Conservation (phyloP, 1,140 invertebrate genomes). For the Phthorimaea operculella region DNA sequence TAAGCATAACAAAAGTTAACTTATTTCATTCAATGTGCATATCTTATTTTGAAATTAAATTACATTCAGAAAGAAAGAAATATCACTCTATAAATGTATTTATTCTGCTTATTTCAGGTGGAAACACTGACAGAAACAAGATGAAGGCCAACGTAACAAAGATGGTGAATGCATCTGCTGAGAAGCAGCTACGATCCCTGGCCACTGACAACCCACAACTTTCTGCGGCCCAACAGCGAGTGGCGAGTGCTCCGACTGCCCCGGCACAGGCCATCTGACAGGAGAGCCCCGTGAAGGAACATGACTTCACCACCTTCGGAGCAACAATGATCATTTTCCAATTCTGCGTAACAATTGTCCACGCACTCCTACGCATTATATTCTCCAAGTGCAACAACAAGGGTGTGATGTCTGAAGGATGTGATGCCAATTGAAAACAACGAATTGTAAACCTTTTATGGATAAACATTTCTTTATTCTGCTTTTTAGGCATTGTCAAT, state of each 20-base stretch:
- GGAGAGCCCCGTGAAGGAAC: neutral
- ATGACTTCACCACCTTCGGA: constrained; percentile 13
- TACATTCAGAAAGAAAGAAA: no score
- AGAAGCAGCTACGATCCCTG: constrained; percentile 47
- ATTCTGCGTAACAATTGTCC: neutral
- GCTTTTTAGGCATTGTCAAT: no score
- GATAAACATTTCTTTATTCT: no score
- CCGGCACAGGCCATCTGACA: constrained; percentile 33
- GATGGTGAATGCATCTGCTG: constrained; percentile 58
- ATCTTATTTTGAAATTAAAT: no score
- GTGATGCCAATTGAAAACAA: neutral
- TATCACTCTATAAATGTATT: no score
- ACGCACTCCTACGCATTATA: neutral
- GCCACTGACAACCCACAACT: constrained; percentile 45
- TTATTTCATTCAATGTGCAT: no score
- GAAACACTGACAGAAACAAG: constrained; percentile 35
- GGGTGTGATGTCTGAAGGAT: neutral
- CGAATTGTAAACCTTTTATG: neutral
- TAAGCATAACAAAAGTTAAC: no score
- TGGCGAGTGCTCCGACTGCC: constrained; percentile 46
- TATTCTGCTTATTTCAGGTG: no score
- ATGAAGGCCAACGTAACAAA: constrained; percentile 57
- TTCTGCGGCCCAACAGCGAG: constrained; percentile 47
- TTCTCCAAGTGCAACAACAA: neutral
- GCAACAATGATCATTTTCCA: neutral